Evolutionary conservation across 2,888 invertebrate genomes (phyloP), one percentile per base, ranked within the genome.

Genomic region (Rhingia rostrata): DNA sequence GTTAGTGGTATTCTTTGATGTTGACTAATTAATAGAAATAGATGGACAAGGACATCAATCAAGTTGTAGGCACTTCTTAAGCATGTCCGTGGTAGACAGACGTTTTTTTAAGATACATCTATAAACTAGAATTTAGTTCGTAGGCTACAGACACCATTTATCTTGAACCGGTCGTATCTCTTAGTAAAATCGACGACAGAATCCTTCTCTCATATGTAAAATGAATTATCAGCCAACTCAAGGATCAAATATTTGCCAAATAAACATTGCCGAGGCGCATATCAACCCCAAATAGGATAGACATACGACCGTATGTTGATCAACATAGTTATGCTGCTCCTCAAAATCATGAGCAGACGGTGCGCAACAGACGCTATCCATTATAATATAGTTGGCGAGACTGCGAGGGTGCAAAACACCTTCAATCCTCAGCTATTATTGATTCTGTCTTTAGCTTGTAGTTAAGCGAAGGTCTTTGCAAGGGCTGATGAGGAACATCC

Each of bases 361-460:
- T 22, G 22, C 22, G 22, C 22, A 22, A 22, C 22, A 22, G 22
- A 22, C 22, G 22, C 22, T 2, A 22, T 22, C 22, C 2, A 22
- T 22, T 22, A 22, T 2, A 22, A 22, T 22, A 22, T 22, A 22
- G 22, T 22, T 22, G 22, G 22, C 22, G 22, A 33, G 32, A 60
- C 35, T 45, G 53, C 32, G 60, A n/a, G 51, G 41, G 4, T 60
- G 35, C 39, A 30, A 12, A 45, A 39, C 77, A 77, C 69, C 61
- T 77, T 63, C 22, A 12, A 77, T 37, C 54, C 39, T 45, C 61
- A 47, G 12, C 32, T 43, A 9, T 54, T 77, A 69, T 77, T 63
- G 77, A 77, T 77, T 77, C 63, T 70, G 39, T 53, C 53, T 60
- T 67, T 61, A 54, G 69, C 69, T 61, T 47, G 37, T 60, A 75